Percentiles rank a stretch among this genome's conserved stretches.
phyloP scores from a whole-genome alignment of 2,113 vertebrate species.

The Thalassoma bifasciatum region DNA sequence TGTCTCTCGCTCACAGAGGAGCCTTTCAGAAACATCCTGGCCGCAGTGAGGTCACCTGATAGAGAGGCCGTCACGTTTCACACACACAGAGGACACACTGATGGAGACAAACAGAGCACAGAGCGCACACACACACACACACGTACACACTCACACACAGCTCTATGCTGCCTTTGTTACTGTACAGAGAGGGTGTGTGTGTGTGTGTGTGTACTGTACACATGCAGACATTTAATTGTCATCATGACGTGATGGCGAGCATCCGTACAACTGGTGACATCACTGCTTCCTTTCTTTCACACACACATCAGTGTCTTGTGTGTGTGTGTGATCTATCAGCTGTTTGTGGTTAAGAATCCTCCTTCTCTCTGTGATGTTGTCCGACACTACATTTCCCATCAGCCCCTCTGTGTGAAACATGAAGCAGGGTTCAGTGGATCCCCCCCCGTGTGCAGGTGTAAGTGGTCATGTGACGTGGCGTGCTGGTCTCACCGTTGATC shows the following conservation, averaged over 20 bases:
- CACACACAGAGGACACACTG: constrained; percentile 7
- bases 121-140: constrained; percentile 54
- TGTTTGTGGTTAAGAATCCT: no score
- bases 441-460: background rate
- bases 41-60: constrained; percentile 39
- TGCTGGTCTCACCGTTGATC: constrained; percentile 87
- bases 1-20: constrained; percentile 27
- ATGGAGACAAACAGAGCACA: constrained; percentile 24
- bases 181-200: constrained; percentile 8
- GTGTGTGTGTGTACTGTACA: constrained; percentile 9
- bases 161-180: constrained; percentile 72
- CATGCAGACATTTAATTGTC: constrained; percentile 50
- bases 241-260: constrained; percentile 19
- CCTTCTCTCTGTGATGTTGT: no score
- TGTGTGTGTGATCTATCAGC: no score
- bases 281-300: constrained; percentile 20
- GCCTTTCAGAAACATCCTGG: constrained; percentile 21
- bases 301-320: background rate
- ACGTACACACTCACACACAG: constrained; percentile 44
- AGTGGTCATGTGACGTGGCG: background rate
- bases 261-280: constrained; percentile 22
- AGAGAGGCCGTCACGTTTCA: constrained; percentile 17
- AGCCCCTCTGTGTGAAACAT: background rate
- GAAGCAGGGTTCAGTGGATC: background rate
- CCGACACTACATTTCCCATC: constrained; percentile 1